Evolutionary conservation across 2,888 invertebrate species (phyloP).

Genomic region (Orthosia gothica): DNA sequence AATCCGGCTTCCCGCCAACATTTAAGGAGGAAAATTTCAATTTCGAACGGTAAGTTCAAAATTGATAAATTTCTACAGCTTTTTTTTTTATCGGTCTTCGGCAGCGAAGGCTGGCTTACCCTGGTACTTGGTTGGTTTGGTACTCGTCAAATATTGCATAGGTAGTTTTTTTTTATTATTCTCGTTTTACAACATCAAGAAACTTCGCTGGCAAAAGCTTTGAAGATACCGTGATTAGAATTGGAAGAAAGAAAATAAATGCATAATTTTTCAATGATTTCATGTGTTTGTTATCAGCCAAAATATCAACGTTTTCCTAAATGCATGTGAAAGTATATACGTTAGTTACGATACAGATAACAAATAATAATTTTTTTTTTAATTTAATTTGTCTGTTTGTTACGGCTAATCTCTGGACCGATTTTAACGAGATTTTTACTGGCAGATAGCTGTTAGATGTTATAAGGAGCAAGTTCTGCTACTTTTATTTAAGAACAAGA

Average conservation of each 20-base stretch:
- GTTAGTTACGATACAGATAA: too few species aligned
- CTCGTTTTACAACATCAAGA: neutral
- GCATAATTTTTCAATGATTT: neutral
- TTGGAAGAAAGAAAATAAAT: neutral
- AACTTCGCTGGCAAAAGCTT: neutral
- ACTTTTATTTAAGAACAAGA: too few species aligned
- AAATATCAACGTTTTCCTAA: too few species aligned
- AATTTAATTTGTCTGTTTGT: too few species aligned
- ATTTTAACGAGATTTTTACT: too few species aligned
- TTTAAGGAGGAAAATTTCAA: slow-evolving; percentile 14
- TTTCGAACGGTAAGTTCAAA: slow-evolving; percentile 14
- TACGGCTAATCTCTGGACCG: too few species aligned
- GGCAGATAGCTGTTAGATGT: too few species aligned
- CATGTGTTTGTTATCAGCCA: too few species aligned
- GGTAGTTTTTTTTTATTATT: neutral
- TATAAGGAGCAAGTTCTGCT: too few species aligned
- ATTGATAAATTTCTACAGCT: slow-evolving; percentile 27
- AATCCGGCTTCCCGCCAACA: slow-evolving; percentile 27
- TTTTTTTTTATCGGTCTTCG: slow-evolving; percentile 6
- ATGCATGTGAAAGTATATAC: too few species aligned
- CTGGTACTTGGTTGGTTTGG: too few species aligned
- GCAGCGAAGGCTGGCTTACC: neutral
- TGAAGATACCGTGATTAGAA: neutral
- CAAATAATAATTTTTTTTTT: too few species aligned
- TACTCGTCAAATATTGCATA: neutral